These are phyloP conservation scores for Drosophila demipolita DNA, from an alignment of 2,888 invertebrate species.

Conservation along the genomic window DNA sequence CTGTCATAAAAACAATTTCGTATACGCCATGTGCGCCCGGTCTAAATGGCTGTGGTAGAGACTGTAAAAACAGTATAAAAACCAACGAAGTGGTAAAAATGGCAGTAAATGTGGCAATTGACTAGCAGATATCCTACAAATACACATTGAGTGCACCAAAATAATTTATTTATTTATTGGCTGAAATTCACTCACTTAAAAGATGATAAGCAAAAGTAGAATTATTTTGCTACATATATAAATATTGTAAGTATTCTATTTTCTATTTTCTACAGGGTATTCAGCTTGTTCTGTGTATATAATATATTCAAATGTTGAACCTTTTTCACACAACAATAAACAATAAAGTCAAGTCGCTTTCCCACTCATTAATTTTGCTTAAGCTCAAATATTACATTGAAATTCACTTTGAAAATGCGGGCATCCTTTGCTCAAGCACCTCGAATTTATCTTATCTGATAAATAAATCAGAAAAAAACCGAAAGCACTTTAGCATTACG, in stretches of 20 bases:
- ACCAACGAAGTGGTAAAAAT: slow-evolving; percentile 28
- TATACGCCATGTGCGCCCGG: slow-evolving; percentile 43
- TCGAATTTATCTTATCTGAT: slow-evolving; percentile 35
- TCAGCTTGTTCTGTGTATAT: neutral
- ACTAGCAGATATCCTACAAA: slow-evolving; percentile 4
- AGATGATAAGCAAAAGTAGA: neutral
- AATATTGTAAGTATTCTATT: neutral
- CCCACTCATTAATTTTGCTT: slow-evolving; percentile 25
- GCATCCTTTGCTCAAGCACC: slow-evolving; percentile 19
- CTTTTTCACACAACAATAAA: slow-evolving; percentile 20
- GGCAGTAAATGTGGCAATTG: neutral
- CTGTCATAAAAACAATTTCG: slow-evolving; percentile 43
- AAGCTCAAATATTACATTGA: slow-evolving; percentile 13
- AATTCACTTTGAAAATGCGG: slow-evolving; percentile 31
- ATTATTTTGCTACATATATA: neutral
- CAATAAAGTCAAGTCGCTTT: slow-evolving; percentile 25
- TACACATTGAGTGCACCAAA: neutral
- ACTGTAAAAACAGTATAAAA: slow-evolving; percentile 30
- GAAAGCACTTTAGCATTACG: slow-evolving; percentile 50
- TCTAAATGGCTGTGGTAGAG: neutral
- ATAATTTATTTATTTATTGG: neutral
- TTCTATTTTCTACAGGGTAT: slow-evolving; percentile 6
- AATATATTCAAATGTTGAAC: neutral
- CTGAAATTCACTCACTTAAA: neutral
- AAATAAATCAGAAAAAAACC: slow-evolving; percentile 40